Evolutionary conservation across 1,140 invertebrate species (phyloP).

Genomic region (Sycobia sp.): DNA sequence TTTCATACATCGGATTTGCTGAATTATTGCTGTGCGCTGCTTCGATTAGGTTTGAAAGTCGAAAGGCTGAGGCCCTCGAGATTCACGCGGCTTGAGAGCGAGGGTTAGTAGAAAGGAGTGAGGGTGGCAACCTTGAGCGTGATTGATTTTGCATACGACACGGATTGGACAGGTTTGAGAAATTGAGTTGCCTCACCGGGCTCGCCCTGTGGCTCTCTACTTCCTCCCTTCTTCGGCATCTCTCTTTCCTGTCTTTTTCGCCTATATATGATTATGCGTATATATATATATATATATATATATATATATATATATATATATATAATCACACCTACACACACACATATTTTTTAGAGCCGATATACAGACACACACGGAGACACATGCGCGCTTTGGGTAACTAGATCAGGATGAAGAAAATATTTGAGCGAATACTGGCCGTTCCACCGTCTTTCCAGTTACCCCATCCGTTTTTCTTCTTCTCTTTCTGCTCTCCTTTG

Average conservation of each 20-base stretch:
- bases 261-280: too few species aligned
- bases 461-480: conserved; percentile 1
- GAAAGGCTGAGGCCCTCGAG: conserved; percentile 42
- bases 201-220: conserved; percentile 40
- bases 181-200: conserved; percentile 58
- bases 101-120: conserved; percentile 25
- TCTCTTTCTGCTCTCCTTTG: too few species aligned
- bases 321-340: too few species aligned
- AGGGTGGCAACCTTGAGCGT: conserved; percentile 38
- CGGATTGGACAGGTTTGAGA: conserved; percentile 64
- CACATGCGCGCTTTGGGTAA: too few species aligned
- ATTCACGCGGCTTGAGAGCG: conserved; percentile 33
- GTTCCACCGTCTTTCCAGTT: too few species aligned
- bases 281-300: conserved; percentile 11
- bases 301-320: too few species aligned
- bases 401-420: too few species aligned
- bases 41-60: conserved; percentile 52
- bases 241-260: conserved; percentile 33
- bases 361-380: too few species aligned
- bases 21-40: conserved; percentile 49
- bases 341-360: too few species aligned
- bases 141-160: conserved; percentile 65
- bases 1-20: conserved; percentile 41
- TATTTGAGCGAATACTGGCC: too few species aligned
- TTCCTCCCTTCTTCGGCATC: conserved; percentile 3